Evolutionary conservation across 2,113 vertebrate species (phyloP).

Genomic region (Chelonoidis abingdonii): DNA sequence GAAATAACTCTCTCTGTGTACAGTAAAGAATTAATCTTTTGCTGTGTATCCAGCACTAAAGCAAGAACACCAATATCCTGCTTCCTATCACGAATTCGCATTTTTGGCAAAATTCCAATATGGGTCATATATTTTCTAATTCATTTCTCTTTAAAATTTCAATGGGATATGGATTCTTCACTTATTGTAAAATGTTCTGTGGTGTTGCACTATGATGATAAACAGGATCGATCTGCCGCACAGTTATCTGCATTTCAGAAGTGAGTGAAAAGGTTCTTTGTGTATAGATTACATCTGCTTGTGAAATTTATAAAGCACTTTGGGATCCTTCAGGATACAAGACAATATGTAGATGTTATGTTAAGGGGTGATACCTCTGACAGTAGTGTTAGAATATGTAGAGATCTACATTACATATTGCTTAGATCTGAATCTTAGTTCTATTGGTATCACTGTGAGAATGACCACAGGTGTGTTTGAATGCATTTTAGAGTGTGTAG

Average conservation of each 20-base stretch:
- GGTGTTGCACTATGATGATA: background rate
- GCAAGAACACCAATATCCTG: background rate
- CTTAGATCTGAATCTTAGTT: background rate
- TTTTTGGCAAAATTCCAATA: background rate
- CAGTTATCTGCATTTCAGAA: background rate
- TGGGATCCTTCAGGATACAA: background rate
- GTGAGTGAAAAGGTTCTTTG: background rate
- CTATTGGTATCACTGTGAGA: background rate
- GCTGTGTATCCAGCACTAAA: background rate
- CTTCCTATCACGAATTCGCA: background rate
- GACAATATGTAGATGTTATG: background rate
- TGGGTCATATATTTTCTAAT: background rate
- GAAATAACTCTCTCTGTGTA: background rate
- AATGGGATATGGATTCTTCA: background rate
- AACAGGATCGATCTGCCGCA: background rate
- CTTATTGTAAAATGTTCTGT: background rate
- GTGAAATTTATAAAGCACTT: background rate
- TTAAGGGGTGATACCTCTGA: background rate
- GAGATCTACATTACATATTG: background rate
- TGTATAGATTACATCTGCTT: accelerated
- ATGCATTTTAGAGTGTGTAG: background rate
- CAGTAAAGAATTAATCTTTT: background rate
- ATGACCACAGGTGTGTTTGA: background rate
- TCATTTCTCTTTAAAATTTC: background rate
- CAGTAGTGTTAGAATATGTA: background rate